Conservation (phyloP, 1,140 invertebrate species). For the Atopsyche davidsoni region DNA sequence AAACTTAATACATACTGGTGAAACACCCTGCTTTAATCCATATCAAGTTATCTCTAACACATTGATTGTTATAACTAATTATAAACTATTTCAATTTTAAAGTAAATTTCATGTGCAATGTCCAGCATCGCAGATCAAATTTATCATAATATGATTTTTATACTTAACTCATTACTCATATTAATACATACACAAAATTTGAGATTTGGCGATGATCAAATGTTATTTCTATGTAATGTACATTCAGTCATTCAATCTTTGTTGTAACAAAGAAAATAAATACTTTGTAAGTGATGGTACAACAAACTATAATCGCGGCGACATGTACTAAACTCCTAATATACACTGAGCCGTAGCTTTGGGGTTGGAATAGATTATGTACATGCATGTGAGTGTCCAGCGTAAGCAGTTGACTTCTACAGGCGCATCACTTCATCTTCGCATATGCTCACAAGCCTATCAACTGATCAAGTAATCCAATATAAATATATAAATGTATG, state of each 20-base stretch:
- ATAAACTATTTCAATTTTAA: conserved; percentile 28
- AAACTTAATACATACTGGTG: conserved; percentile 28
- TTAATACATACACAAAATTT: conserved; percentile 30
- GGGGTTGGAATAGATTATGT: conserved; percentile 5
- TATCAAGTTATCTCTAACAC: conserved; percentile 30
- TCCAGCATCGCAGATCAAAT: conserved; percentile 29
- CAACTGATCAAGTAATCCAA: too few species aligned
- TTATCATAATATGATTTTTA: conserved; percentile 20
- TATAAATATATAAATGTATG: too few species aligned
- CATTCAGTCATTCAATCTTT: conserved; percentile 32
- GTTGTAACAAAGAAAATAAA: conserved; percentile 29
- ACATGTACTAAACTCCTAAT: neutral
- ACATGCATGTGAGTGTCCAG: too few species aligned
- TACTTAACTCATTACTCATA: conserved; percentile 27
- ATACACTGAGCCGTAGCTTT: conserved; percentile 2
- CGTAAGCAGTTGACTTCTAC: too few species aligned
- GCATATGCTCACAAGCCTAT: too few species aligned
- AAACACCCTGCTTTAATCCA: conserved; percentile 32
- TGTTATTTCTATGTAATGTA: conserved; percentile 32
- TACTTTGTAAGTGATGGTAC: conserved; percentile 17
- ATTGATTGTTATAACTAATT: conserved; percentile 30
- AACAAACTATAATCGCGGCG: conserved; percentile 8
- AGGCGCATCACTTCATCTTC: too few species aligned
- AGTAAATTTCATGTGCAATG: conserved; percentile 29
- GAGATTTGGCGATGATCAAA: conserved; percentile 32